phyloP scores from a whole-genome alignment of 2,797 vertebrate species.

The Malacoraja senta region DNA sequence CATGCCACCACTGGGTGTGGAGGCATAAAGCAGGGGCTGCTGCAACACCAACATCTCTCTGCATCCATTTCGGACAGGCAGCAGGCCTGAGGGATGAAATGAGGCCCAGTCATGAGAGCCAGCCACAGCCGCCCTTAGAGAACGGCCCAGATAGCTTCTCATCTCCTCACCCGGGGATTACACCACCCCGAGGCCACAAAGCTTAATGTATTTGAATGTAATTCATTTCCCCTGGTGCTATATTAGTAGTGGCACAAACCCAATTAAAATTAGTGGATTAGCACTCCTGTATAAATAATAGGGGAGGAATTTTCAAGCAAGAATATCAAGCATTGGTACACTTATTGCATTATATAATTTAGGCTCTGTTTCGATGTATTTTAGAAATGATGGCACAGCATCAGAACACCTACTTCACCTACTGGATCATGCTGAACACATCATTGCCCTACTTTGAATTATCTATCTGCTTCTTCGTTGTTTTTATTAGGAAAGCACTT shows the following conservation, averaged over 20 bases:
- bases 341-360: not conserved
- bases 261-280: slow-evolving; percentile 15
- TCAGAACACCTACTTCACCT: not conserved
- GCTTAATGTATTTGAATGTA: not conserved
- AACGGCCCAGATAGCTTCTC: not conserved
- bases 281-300: not conserved
- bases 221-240: not conserved
- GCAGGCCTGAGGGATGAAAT: not conserved
- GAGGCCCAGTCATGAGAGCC: not conserved
- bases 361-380: not conserved
- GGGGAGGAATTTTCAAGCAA: not conserved
- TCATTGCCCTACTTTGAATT: not conserved
- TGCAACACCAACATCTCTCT: not conserved
- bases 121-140: not conserved
- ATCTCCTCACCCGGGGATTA: not conserved
- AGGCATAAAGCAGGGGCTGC: not conserved
- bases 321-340: not conserved
- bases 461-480: slow-evolving; percentile 7
- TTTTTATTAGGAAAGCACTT: slow-evolving; percentile 17
- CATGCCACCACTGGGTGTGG: too few relatives aligned
- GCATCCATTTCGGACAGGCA: not conserved
- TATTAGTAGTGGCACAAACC: not conserved
- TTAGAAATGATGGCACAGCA: slow-evolving; percentile 3
- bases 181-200: not conserved
- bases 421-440: not conserved